phyloP scores from a whole-genome alignment of 2,888 invertebrate species.

The Poecilobothrus nobilitatus region DNA sequence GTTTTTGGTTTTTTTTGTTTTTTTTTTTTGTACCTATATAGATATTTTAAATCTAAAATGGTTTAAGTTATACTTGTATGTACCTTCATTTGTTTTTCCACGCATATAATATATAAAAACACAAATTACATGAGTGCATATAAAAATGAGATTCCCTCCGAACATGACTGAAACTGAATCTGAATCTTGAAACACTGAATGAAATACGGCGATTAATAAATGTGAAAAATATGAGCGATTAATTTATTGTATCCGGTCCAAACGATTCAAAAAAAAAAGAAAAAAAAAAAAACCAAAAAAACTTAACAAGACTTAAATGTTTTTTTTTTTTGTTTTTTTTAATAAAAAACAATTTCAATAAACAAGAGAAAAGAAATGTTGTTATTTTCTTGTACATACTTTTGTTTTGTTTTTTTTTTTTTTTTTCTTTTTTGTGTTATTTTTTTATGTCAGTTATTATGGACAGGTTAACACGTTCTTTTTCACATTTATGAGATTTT shows the following conservation, averaged over 20 bases:
- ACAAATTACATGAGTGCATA: background rate
- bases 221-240: slow-evolving; percentile 6
- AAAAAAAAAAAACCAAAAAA: too few species aligned
- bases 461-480: slow-evolving; percentile 6
- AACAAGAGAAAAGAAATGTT: too few species aligned
- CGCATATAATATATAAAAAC: background rate
- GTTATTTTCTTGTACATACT: too few species aligned
- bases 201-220: slow-evolving; percentile 4
- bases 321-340: too few species aligned
- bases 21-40: background rate
- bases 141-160: background rate
- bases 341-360: background rate
- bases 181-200: background rate
- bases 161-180: background rate
- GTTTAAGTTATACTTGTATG: background rate
- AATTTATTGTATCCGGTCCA: slow-evolving; percentile 3
- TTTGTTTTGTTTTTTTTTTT: background rate
- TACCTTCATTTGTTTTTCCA: background rate
- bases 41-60: background rate
- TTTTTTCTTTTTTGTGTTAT: background rate
- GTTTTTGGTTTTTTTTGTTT: too few species aligned
- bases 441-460: background rate
- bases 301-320: too few species aligned
- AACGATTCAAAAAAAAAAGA: background rate
- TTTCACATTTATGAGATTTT: slow-evolving; percentile 4